Evolutionary conservation across 2,797 vertebrate species (phyloP).

Genomic region (Microhierax caerulescens): DNA sequence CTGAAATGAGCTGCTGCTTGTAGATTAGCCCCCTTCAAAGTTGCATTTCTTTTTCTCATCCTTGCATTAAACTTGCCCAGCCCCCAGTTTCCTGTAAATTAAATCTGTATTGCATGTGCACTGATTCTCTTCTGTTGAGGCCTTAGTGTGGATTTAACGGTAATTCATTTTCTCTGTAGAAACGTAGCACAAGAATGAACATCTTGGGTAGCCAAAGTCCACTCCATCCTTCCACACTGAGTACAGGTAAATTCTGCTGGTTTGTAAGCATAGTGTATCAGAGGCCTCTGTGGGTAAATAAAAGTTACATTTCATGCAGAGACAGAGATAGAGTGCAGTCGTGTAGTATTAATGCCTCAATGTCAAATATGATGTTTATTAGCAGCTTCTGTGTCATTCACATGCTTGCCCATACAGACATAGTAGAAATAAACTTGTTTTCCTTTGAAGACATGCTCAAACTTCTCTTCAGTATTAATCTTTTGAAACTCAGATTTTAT

Average conservation of each 20-base stretch:
- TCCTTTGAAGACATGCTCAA: neutral
- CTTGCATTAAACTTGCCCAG: slow-evolving; percentile 56
- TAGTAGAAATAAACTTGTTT: neutral
- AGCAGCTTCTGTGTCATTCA: neutral
- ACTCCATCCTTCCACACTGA: slow-evolving; percentile 89
- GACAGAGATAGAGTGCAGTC: neutral
- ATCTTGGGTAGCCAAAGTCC: slow-evolving; percentile 91
- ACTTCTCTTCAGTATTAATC: neutral
- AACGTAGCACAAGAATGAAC: slow-evolving; percentile 94
- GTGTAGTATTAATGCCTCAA: neutral
- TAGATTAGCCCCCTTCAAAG: slow-evolving; percentile 54
- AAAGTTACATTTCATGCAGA: neutral
- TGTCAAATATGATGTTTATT: neutral
- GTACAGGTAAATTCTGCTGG: slow-evolving; percentile 83
- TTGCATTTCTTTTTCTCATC: slow-evolving; percentile 55
- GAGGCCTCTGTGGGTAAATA: neutral
- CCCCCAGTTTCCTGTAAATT: slow-evolving; percentile 61
- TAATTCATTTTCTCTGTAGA: slow-evolving; percentile 78
- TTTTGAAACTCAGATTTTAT: neutral
- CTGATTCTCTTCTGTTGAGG: slow-evolving; percentile 46
- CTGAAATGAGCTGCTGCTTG: slow-evolving; percentile 52
- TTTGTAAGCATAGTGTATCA: neutral
- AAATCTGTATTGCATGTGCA: slow-evolving; percentile 64
- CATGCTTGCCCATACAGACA: neutral
- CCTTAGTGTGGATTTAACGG: slow-evolving; percentile 43